Evolutionary conservation across 2,113 vertebrate genomes (phyloP).

Genomic region (Sterna hirundo): DNA sequence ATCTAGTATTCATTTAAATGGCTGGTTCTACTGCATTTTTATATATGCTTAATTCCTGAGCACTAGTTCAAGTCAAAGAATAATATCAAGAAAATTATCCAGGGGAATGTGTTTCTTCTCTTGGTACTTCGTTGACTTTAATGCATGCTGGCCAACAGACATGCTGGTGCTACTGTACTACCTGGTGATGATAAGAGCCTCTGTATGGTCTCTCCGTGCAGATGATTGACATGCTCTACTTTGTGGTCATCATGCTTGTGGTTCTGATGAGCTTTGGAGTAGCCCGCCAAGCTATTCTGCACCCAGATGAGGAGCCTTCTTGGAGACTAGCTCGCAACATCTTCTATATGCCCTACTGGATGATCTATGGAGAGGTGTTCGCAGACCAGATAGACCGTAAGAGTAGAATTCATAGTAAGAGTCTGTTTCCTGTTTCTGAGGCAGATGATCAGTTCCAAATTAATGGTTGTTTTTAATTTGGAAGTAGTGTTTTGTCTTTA

Average conservation of each 20-base stretch:
- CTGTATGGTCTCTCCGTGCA: slow-evolving; percentile 49
- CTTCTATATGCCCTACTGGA: slow-evolving; percentile 99
- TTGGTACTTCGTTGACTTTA: neutral
- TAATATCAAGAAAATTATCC: neutral
- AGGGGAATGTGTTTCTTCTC: neutral
- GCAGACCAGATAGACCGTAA: slow-evolving; percentile 99
- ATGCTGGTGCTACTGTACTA: neutral
- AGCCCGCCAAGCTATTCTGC: slow-evolving; percentile 94
- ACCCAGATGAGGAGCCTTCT: slow-evolving; percentile 96
- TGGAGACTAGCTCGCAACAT: slow-evolving; percentile 98
- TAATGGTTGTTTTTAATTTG: slow-evolving; percentile 62
- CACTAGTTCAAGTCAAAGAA: neutral
- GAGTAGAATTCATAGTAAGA: slow-evolving; percentile 99
- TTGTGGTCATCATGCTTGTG: slow-evolving; percentile 98
- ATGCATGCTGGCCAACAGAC: neutral
- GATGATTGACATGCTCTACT: slow-evolving; percentile 99
- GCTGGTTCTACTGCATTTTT: neutral
- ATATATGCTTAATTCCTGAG: neutral
- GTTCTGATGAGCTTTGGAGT: slow-evolving; percentile 99
- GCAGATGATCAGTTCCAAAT: slow-evolving; percentile 85
- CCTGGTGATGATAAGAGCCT: neutral
- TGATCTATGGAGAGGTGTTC: slow-evolving; percentile 99
- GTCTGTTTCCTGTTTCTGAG: slow-evolving; percentile 91
- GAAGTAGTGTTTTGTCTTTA: slow-evolving; percentile 2
- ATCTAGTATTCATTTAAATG: neutral